Conservation (phyloP, 2,888 invertebrate species). For the Xestoiulus laeticollis region DNA sequence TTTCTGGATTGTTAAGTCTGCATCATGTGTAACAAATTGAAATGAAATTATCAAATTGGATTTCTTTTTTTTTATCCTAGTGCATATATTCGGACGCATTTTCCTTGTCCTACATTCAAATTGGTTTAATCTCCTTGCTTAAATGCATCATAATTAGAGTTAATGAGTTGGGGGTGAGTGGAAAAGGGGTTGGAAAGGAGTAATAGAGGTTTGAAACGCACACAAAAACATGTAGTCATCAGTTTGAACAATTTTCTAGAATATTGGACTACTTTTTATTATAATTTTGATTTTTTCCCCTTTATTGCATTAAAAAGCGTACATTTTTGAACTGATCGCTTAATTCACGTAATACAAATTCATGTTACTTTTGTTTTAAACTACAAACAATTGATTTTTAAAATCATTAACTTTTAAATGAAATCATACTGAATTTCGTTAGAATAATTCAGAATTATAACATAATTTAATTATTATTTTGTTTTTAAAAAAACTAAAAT, state of each 20-base stretch:
- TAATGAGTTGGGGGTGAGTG: slow-evolving; percentile 28
- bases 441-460: too few relatives aligned
- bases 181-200: neutral
- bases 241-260: neutral
- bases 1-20: neutral
- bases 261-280: neutral
- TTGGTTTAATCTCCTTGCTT: slow-evolving; percentile 34
- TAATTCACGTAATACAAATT: too few relatives aligned
- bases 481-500: too few relatives aligned
- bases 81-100: slow-evolving; percentile 9
- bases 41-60: slow-evolving; percentile 22
- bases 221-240: neutral
- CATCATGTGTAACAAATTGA: slow-evolving; percentile 21
- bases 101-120: slow-evolving; percentile 33
- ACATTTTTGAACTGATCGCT: neutral
- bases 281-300: neutral
- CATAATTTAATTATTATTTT: too few relatives aligned
- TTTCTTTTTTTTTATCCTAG: neutral
- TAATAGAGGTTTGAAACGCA: neutral
- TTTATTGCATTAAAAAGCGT: neutral
- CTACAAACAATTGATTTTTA: too few relatives aligned
- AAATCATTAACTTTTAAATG: too few relatives aligned
- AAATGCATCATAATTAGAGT: slow-evolving; percentile 15
- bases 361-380: too few relatives aligned
- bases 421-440: too few relatives aligned